Conservation (phyloP, 2,888 invertebrate species). For the Ectemnius cavifrons region DNA sequence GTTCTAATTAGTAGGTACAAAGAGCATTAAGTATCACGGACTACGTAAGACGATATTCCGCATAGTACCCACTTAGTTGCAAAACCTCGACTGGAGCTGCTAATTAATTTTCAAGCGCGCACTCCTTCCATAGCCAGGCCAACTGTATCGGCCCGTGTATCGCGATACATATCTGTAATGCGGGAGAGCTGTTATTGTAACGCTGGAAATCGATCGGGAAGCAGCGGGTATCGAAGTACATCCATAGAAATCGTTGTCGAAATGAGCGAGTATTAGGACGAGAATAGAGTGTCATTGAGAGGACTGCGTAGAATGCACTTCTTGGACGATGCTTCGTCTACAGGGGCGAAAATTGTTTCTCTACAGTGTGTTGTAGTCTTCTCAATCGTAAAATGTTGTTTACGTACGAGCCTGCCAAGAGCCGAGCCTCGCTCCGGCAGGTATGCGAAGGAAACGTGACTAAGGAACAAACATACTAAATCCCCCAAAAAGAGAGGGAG, state of each 20-base stretch:
- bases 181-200: too few relatives aligned
- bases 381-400: conserved; percentile 31
- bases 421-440: conserved; percentile 36
- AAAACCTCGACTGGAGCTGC: background rate
- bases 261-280: background rate
- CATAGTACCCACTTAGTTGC: conserved; percentile 1
- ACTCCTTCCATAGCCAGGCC: too few relatives aligned
- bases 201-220: too few relatives aligned
- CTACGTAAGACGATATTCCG: background rate
- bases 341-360: conserved; percentile 25
- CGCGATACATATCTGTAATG: too few relatives aligned
- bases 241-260: background rate
- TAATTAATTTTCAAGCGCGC: too few relatives aligned
- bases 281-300: conserved; percentile 23
- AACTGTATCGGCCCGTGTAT: too few relatives aligned
- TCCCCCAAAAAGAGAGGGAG: too few relatives aligned
- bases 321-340: conserved; percentile 29
- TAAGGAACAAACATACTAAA: conserved; percentile 13
- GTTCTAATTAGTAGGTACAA: background rate
- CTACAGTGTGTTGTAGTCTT: background rate
- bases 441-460: conserved; percentile 50
- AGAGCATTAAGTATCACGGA: background rate
- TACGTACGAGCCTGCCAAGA: conserved; percentile 43
- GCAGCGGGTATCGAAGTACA: background rate
- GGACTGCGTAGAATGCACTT: conserved; percentile 21